Evolutionary conservation across 2,797 vertebrate species (phyloP).

Genomic region (Eleutherodactylus coqui): DNA sequence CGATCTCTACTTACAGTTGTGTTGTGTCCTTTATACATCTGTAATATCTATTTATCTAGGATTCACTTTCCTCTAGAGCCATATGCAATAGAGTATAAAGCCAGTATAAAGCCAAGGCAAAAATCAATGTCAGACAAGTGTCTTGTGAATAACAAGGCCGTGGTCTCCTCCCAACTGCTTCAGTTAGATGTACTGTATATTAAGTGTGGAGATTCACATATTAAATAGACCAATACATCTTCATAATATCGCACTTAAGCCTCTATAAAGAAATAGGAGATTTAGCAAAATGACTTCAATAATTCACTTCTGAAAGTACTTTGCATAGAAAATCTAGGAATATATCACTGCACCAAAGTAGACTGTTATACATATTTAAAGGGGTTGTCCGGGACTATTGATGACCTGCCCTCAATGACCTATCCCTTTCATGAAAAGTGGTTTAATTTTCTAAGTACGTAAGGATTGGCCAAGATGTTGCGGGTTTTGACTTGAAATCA

Average conservation of each 20-base stretch:
- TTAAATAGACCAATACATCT: not conserved
- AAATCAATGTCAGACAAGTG: slow-evolving; percentile 50
- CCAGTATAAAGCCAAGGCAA: slow-evolving; percentile 39
- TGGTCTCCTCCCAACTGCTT: not conserved
- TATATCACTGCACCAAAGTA: not conserved
- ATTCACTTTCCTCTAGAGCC: not conserved
- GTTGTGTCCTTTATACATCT: not conserved
- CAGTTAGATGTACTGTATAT: slow-evolving; percentile 14
- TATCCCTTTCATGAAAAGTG: too few relatives aligned
- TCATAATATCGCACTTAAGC: too few relatives aligned
- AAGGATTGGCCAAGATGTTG: too few relatives aligned
- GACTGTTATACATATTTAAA: not conserved
- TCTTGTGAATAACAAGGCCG: slow-evolving; percentile 30
- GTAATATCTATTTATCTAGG: not conserved
- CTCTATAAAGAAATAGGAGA: too few relatives aligned
- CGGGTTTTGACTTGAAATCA: too few relatives aligned
- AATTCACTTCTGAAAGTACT: not conserved
- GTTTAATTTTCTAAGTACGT: too few relatives aligned
- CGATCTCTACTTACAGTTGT: not conserved
- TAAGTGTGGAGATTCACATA: not conserved
- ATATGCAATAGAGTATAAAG: not conserved
- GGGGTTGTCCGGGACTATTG: too few relatives aligned
- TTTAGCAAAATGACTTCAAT: not conserved
- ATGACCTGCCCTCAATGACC: too few relatives aligned
- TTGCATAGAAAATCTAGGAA: not conserved